These are phyloP conservation scores for Cavia aperea DNA, from an alignment of 2,113 vertebrate genomes.

Conservation along the genomic window DNA sequence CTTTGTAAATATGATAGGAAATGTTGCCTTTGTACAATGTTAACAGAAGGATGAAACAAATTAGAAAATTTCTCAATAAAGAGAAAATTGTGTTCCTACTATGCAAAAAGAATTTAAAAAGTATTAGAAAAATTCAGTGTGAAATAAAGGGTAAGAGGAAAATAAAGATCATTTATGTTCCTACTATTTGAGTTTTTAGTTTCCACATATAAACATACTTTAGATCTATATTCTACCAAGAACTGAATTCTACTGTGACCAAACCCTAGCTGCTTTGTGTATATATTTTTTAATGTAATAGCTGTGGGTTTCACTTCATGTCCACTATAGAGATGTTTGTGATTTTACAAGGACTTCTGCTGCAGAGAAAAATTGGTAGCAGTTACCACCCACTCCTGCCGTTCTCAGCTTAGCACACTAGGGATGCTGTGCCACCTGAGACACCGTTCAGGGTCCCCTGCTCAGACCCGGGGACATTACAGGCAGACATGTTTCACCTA, in stretches of 20 bases:
- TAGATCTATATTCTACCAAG: background rate
- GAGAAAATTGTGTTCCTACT: background rate
- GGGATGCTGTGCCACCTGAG: background rate
- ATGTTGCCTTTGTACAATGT: background rate
- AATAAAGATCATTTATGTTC: background rate
- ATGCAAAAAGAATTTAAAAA: background rate
- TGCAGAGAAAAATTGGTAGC: background rate
- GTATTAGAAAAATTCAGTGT: constrained; percentile 16
- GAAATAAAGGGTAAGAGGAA: background rate
- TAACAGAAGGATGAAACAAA: constrained; percentile 6
- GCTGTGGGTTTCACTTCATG: background rate
- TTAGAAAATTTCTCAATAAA: background rate
- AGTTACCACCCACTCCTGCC: background rate
- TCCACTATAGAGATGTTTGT: accelerated
- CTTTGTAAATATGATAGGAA: background rate
- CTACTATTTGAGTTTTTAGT: background rate
- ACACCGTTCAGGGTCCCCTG: background rate
- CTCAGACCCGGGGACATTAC: background rate
- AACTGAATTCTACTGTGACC: background rate
- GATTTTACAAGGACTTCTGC: background rate
- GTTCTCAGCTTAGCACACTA: background rate
- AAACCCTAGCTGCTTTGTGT: background rate
- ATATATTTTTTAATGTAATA: background rate
- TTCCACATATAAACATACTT: background rate
- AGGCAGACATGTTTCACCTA: background rate